Evolutionary conservation across 2,797 vertebrate species (phyloP).

Genomic region (Lutjanus campechanus): DNA sequence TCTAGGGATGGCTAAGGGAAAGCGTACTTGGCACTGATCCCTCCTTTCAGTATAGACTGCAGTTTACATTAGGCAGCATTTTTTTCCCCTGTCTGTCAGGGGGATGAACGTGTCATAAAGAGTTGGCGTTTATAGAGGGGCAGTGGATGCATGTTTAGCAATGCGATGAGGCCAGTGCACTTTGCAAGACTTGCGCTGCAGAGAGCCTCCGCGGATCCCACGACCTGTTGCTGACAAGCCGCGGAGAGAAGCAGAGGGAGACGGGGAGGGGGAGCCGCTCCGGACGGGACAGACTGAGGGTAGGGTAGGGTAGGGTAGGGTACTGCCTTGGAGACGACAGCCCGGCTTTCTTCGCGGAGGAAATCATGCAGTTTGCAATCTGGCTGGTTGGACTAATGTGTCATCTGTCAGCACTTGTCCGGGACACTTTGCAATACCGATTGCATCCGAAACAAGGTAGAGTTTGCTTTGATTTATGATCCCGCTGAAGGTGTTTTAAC

Average conservation of each 20-base stretch:
- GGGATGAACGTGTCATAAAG: conserved; percentile 77
- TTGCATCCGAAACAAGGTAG: conserved; percentile 95
- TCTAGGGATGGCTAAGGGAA: conserved; percentile 84
- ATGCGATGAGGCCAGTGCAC: conserved; percentile 86
- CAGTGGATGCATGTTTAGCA: conserved; percentile 71
- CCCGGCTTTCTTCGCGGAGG: conserved; percentile 71
- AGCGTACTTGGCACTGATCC: conserved; percentile 85
- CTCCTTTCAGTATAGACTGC: conserved; percentile 75
- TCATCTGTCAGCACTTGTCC: conserved; percentile 89
- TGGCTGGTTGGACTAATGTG: conserved; percentile 90
- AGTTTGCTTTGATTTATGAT: conserved; percentile 32
- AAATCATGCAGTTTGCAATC: conserved; percentile 91
- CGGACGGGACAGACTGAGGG: conserved; percentile 69
- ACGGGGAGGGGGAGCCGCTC: conserved; percentile 71
- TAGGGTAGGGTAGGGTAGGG: background rate
- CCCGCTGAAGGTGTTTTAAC: background rate
- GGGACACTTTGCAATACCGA: conserved; percentile 84
- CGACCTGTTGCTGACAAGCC: conserved; percentile 89
- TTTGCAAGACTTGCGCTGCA: conserved; percentile 82
- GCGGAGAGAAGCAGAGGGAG: conserved; percentile 73
- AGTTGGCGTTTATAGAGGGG: conserved; percentile 63
- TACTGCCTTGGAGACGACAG: conserved; percentile 76
- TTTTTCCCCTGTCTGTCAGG: conserved; percentile 12
- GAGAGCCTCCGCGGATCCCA: conserved; percentile 82
- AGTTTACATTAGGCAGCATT: conserved; percentile 71